Percentiles rank a stretch among this genome's conserved stretches.
Evolutionary conservation across 2,888 invertebrate species (phyloP).

Genomic region (Trichopoda pennipes): DNA sequence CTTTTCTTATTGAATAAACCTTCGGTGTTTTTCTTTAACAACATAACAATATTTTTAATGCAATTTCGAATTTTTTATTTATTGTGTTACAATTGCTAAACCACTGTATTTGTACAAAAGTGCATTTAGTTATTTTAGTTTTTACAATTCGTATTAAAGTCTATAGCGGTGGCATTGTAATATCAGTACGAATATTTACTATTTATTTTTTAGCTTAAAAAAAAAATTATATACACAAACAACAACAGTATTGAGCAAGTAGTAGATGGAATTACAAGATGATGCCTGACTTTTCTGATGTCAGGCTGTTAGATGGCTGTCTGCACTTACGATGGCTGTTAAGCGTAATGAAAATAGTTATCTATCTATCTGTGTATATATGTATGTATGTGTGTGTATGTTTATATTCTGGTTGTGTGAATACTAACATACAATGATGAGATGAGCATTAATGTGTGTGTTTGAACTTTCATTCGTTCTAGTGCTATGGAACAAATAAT

Average conservation of each 20-base stretch:
- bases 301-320: slow-evolving; percentile 69
- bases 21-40: too few relatives aligned
- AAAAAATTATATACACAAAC: slow-evolving; percentile 32
- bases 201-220: slow-evolving; percentile 50
- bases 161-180: slow-evolving; percentile 37
- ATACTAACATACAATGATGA: slow-evolving; percentile 37
- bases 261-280: slow-evolving; percentile 56
- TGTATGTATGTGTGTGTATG: slow-evolving; percentile 29
- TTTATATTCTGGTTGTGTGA: slow-evolving; percentile 37
- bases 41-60: too few relatives aligned
- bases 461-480: slow-evolving; percentile 2
- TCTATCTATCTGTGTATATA: slow-evolving; percentile 31
- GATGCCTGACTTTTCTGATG: slow-evolving; percentile 67
- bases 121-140: slow-evolving; percentile 34
- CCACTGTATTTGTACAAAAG: slow-evolving; percentile 35
- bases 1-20: too few relatives aligned
- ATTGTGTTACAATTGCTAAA: not conserved
- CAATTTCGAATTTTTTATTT: not conserved
- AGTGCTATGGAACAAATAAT: slow-evolving; percentile 46
- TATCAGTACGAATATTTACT: slow-evolving; percentile 54
- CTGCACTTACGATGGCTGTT: slow-evolving; percentile 67
- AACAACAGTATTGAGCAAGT: slow-evolving; percentile 38
- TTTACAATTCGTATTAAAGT: slow-evolving; percentile 27
- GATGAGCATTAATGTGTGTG: slow-evolving; percentile 16
- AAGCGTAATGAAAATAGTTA: slow-evolving; percentile 64